Base-by-base conservation (phyloP, 2,888 invertebrate species). In the Melikaiella ostensackeni region DNA sequence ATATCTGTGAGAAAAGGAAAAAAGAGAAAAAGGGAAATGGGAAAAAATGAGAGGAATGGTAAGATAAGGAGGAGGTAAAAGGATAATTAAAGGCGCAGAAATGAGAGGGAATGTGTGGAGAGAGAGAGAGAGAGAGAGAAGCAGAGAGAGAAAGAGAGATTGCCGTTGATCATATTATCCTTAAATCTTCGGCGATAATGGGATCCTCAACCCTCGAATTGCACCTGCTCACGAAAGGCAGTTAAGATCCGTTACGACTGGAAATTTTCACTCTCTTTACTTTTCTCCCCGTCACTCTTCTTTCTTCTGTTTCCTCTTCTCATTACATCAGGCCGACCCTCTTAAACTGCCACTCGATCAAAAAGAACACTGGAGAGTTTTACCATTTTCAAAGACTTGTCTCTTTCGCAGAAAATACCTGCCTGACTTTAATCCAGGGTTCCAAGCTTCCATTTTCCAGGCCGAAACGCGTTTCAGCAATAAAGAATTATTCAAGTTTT, bases 201-300 rank as follows among this genome's bases (percentile, higher is more conserved):
- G 50, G n/a, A n/a, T 50, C 1, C n/a, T 50, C n/a, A n/a, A 9
- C 8, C n/a, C 1, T 19, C 8, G n/a, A 8, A 46, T 50, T 50
- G 50, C n/a, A 50, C n/a, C 50, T 50, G 50, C 50, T 50, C n/a
- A n/a, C 16, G 50, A 46, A 50, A n/a, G 50, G n/a, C 50, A n/a
- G 8, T 50, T n/a, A 16, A 50, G 7, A 50, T n/a, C 50, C 0
- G n/a, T 50, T 50, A n/a, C 50, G n/a, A n/a, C n/a, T n/a, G 1
- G 2, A 50, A 50, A n/a, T 50, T 8, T 50, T 8, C 2, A 8
- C n/a, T n/a, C 19, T 50, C n/a, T 50, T 8, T 50, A n/a, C 8
- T 50, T 61, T 61, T 61, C 30, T 19, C 30, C 1, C 30, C 2
- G 6, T 61, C 50, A 50, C 13, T 27, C 2, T 61, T 19, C 61